Base-by-base conservation (phyloP, 1,140 invertebrate species). In the Cydia pomonella region DNA sequence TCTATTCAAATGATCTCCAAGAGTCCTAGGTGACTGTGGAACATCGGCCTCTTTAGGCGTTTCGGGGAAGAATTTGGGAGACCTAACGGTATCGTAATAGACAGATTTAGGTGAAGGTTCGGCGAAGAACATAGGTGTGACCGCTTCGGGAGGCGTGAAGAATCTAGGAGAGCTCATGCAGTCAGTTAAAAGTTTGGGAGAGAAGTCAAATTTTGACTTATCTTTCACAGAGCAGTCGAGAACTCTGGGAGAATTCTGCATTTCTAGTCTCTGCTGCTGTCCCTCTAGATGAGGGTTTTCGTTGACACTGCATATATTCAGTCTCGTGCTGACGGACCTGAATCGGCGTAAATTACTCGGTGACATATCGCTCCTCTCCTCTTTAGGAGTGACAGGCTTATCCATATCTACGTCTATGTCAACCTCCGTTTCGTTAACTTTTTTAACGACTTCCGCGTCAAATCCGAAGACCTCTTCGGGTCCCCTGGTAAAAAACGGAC, bases 181-280 rank as follows among this genome's bases (percentile, higher is more conserved):
- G 38, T 92, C 89, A 4, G 86, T 85, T 80, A 92, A 76, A 41
- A 89, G 77, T 80, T 88, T 91, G 3, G 90, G 90, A 0, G 93
- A 93, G 75, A 92, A 93, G 77, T 92, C 87, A 63, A 93, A 93
- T 76, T 92, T 92, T 0, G 90, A 87, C 73, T 92, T 92, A 66
- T 92, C 91, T 78, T 92, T 93, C 0, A 89, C 89, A 1, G 89
- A 91, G 53, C 89, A 90, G 73, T 92, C 92, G 9, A 90, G 12
- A 10, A 90, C 80, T 33, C 89, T 80, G 0, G 93, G 93, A 1
- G 91, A 92, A 72, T 91, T 92, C 79, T 93, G 92, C 84, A 92
- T 87, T 72, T 93, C 92, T 0, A 87, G 72, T 73, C 85, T 84
- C 74, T 92, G 90, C 27, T 87, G 87, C 2, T 85, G 86, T 0